Conservation (phyloP, 2,113 vertebrate genomes). For the Periophthalmus modestus region DNA sequence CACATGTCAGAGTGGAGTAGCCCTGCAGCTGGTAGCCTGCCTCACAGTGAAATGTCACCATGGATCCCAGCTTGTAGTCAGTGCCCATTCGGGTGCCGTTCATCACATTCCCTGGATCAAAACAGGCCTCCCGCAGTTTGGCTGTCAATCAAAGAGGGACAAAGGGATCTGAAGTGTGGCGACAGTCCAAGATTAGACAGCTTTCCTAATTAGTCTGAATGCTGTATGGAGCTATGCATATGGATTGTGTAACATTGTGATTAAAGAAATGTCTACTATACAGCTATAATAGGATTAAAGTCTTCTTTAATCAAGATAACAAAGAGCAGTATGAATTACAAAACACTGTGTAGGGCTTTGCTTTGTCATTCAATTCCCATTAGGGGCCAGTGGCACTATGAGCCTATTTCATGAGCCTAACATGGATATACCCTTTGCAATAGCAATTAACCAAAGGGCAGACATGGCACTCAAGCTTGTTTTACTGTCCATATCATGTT, state of each 20-base stretch:
- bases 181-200: slow-evolving; percentile 7
- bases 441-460: background rate
- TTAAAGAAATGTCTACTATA: slow-evolving; percentile 10
- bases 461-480: background rate
- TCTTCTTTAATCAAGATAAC: slow-evolving; percentile 2
- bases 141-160: slow-evolving; percentile 75
- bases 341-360: background rate
- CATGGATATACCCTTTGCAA: background rate
- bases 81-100: slow-evolving; percentile 94
- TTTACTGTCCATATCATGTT: background rate
- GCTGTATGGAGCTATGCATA: background rate
- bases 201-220: slow-evolving; percentile 7
- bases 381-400: background rate
- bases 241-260: background rate
- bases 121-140: slow-evolving; percentile 96
- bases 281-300: slow-evolving; percentile 2
- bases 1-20: slow-evolving; percentile 95
- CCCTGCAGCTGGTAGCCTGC: slow-evolving; percentile 95
- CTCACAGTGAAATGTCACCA: slow-evolving; percentile 96
- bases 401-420: background rate
- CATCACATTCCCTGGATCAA: slow-evolving; percentile 98
- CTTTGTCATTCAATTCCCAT: background rate
- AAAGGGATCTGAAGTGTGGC: slow-evolving; percentile 26
- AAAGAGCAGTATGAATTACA: slow-evolving; percentile 16
- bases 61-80: slow-evolving; percentile 97